phyloP scores from a whole-genome alignment of 2,797 vertebrate species.

The Mionectes olivaceus region DNA sequence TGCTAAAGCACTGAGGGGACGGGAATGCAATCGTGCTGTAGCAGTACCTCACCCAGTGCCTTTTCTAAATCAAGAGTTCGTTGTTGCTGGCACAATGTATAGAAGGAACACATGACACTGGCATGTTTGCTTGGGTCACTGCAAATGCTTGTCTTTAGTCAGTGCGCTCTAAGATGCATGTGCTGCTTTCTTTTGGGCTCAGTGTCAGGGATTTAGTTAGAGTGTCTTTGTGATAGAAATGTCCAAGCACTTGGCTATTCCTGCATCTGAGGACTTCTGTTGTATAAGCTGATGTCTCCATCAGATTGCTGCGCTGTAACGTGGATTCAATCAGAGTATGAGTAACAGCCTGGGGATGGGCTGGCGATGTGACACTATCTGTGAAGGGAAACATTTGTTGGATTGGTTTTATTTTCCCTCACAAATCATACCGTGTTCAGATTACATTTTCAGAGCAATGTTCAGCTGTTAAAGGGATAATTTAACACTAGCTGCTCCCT shows the following conservation, averaged over 20 bases:
- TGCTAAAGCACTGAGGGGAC: not conserved
- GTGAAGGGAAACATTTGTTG: not conserved
- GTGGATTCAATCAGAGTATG: not conserved
- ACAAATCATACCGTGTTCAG: not conserved
- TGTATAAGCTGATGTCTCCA: not conserved
- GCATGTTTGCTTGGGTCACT: not conserved
- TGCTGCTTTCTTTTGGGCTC: not conserved
- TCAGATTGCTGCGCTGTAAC: not conserved
- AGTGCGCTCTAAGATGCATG: fast-evolving
- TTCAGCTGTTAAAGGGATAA: not conserved
- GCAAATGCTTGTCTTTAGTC: not conserved
- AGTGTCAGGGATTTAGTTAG: not conserved
- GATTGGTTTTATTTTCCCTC: not conserved
- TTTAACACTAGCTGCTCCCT: not conserved
- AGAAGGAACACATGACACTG: not conserved
- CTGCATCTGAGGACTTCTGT: not conserved
- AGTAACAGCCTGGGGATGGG: not conserved
- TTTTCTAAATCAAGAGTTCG: not conserved
- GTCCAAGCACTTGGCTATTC: not conserved
- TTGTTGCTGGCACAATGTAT: not conserved
- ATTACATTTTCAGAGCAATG: not conserved
- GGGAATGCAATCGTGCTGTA: fast-evolving
- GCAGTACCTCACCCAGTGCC: not conserved
- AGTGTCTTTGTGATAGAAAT: not conserved
- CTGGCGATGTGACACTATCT: not conserved